These are phyloP conservation scores for Xylophagus ater DNA, from an alignment of 2,888 invertebrate genomes.

Conservation along the genomic window DNA sequence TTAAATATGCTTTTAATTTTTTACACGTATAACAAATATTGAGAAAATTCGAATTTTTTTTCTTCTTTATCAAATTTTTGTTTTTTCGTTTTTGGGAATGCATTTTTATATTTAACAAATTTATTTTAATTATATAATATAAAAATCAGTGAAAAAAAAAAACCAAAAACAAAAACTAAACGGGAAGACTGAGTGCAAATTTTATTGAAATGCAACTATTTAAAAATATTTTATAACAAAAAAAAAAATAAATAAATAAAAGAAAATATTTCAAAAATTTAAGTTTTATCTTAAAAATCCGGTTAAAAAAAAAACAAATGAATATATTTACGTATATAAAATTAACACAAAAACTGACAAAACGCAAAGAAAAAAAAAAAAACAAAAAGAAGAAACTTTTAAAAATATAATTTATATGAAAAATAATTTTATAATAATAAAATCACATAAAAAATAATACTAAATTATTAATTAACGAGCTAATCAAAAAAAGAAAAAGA, in stretches of 20 bases:
- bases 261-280: slow-evolving; percentile 1
- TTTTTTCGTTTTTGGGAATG: no score
- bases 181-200: slow-evolving; percentile 45
- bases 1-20: no score
- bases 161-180: slow-evolving; percentile 21
- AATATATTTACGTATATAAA: slow-evolving; percentile 1
- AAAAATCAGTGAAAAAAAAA: not conserved
- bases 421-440: no score
- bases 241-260: slow-evolving; percentile 1
- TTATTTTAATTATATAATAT: not conserved
- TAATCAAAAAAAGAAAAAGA: no score
- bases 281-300: not conserved
- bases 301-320: not conserved
- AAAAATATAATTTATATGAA: slow-evolving; percentile 3
- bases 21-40: no score
- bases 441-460: no score
- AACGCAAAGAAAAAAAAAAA: slow-evolving; percentile 5
- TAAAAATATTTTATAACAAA: slow-evolving; percentile 5
- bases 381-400: slow-evolving; percentile 3
- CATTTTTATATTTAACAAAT: no score
- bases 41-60: no score
- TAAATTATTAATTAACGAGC: no score
- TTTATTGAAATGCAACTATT: no score
- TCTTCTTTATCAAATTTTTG: no score
- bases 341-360: slow-evolving; percentile 4